A percentile compares a stretch with the other conserved stretches of the same genome.
Evolutionary conservation across 2,888 invertebrate genomes (phyloP).

Genomic region (Auanema freiburgensis): DNA sequence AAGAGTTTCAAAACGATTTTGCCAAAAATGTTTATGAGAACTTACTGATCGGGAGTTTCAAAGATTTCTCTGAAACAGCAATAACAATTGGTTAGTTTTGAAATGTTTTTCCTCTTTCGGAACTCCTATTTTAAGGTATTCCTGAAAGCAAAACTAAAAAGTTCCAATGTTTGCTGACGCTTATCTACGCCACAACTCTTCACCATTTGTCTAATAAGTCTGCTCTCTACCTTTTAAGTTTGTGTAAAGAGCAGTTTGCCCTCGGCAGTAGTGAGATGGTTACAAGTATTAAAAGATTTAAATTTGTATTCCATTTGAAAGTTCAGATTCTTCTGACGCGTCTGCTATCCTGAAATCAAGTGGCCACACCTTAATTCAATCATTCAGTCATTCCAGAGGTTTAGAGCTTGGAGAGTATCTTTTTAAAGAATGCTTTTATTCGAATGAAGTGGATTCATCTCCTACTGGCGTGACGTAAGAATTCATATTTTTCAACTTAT

Average conservation of each 20-base stretch:
- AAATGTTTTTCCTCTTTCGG: not conserved
- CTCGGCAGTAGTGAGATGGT: constrained; percentile 19
- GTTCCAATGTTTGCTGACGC: constrained; percentile 31
- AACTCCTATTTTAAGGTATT: constrained; percentile 26
- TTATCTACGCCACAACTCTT: constrained; percentile 45
- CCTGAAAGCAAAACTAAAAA: constrained; percentile 29
- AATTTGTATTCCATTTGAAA: not conserved
- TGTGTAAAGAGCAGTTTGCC: constrained; percentile 60
- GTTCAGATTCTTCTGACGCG: constrained; percentile 22
- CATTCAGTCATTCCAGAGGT: constrained; percentile 45
- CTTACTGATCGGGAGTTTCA: constrained; percentile 47
- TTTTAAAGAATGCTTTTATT: constrained; percentile 33
- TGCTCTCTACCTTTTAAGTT: constrained; percentile 56
- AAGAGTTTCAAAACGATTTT: constrained; percentile 43
- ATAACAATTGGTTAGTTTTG: not conserved
- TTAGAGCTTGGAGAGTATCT: constrained; percentile 37
- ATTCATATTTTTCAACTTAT: not conserved
- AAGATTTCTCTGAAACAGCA: constrained; percentile 29
- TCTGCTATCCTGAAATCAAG: constrained; percentile 29
- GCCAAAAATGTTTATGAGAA: constrained; percentile 52
- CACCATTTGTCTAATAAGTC: constrained; percentile 51
- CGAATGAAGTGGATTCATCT: constrained; percentile 30
- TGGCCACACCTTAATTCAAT: constrained; percentile 41
- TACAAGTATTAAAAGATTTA: not conserved
- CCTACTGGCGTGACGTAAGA: constrained; percentile 28